Evolutionary conservation across 2,113 vertebrate genomes (phyloP), one percentile per base, ranked within the genome.

Genomic region (Seriola rivoliana): DNA sequence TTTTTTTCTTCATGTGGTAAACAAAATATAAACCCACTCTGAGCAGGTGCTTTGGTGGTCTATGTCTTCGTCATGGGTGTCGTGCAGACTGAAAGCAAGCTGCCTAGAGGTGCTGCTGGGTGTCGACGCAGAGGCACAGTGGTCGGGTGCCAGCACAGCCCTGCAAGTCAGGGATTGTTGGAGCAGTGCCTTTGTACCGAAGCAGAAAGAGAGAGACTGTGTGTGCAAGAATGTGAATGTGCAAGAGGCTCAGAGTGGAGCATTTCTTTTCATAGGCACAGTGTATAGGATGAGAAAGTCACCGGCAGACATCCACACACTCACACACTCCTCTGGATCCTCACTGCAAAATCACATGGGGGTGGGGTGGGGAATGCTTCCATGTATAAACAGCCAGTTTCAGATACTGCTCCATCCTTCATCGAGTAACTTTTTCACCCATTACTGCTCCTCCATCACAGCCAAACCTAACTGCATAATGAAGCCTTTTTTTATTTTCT

Each of bases 151-250:
- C 89, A 80, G 85, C 80, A 55, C 79, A 65, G 85, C 64, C 80
- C 67, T 79, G 88, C 65, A 67, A 87, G 81, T 91, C 80, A 62
- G 81, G 77, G 85, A 79, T 84, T 85, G 88, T 80, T 59, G 74
- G 68, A 84, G 87, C 54, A 10, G 54, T 38, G 72, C 81, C 78
- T 80, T 85, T 74, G 82, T 81, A 19, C 73, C 38, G 76, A 84
- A 82, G 66, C 55, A 42, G 60, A 85, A 81, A 81, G 65, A 23
- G 74, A 84, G 70, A 69, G 40, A 46, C 21, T 63, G 86, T 85
- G 82, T 85, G 55, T 90, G 73, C 62, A 72, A 63, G 78, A 73
- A 71, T 54, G 50, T 59, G 81, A 76, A 85, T 65, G 84, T 85
- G 75, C 55, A 59, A 67, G 65, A 82, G 73, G 70, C 81, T 88